Conservation (phyloP, 2,888 invertebrate species). For the Brachynemurus nebulosus region DNA sequence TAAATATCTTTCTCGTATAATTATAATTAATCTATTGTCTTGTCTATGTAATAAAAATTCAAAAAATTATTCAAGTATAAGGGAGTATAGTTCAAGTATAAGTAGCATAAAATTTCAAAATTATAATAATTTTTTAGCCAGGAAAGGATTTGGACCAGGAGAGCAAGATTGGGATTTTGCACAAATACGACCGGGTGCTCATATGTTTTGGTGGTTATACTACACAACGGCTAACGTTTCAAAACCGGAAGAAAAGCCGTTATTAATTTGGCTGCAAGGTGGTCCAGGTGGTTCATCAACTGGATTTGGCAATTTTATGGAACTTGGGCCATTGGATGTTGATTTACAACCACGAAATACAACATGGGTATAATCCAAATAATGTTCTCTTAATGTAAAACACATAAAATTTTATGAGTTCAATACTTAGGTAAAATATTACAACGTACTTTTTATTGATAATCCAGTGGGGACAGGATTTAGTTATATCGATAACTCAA, state of each 20-base stretch:
- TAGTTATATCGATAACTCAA: conserved; percentile 52
- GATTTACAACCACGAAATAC: conserved; percentile 51
- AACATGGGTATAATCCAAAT: conserved; percentile 58
- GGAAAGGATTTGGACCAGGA: conserved; percentile 39
- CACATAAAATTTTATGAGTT: neutral
- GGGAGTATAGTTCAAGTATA: no score
- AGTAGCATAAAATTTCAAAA: no score
- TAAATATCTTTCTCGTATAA: no score
- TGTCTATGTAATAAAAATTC: no score
- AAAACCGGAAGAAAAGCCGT: conserved; percentile 47
- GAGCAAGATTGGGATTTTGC: conserved; percentile 64
- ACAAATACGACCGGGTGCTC: conserved; percentile 54
- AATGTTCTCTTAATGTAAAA: neutral
- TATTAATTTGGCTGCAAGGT: conserved; percentile 74
- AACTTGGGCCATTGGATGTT: conserved; percentile 60
- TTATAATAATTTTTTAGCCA: conserved; percentile 21
- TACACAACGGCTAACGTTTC: conserved; percentile 48
- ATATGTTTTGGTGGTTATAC: conserved; percentile 81
- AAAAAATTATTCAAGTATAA: no score
- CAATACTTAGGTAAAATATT: conserved; percentile 46
- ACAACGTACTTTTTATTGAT: conserved; percentile 72
- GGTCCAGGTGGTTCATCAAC: conserved; percentile 65
- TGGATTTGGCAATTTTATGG: conserved; percentile 76
- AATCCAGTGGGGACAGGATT: conserved; percentile 80
- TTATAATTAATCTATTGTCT: no score